Conservation (phyloP, 2,113 vertebrate genomes). For the Tetrao urogallus region DNA sequence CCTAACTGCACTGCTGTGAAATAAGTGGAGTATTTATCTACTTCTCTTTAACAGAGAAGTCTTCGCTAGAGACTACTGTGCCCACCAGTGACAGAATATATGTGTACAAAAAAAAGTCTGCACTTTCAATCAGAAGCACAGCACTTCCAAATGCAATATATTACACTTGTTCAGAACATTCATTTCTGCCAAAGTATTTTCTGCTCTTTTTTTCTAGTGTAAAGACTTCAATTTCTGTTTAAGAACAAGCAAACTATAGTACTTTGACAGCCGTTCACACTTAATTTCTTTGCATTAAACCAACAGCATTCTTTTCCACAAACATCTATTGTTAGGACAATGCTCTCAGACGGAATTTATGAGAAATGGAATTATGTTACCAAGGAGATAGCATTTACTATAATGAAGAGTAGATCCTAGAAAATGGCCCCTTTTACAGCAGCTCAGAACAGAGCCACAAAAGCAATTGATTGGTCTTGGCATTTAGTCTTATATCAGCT, state of each 20-base stretch:
- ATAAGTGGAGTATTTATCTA: slow-evolving; percentile 73
- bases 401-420: slow-evolving; percentile 92
- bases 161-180: slow-evolving; percentile 69
- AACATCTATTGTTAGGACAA: slow-evolving; percentile 87
- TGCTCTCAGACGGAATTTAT: slow-evolving; percentile 87
- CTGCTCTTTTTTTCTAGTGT: slow-evolving; percentile 65
- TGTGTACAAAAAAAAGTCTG: slow-evolving; percentile 37
- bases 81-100: slow-evolving; percentile 61
- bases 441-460: slow-evolving; percentile 89
- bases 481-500: slow-evolving; percentile 94
- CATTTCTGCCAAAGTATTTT: slow-evolving; percentile 72
- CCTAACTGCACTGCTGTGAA: slow-evolving; percentile 75
- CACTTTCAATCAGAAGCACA: slow-evolving; percentile 51
- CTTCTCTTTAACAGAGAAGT: slow-evolving; percentile 62
- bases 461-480: slow-evolving; percentile 98
- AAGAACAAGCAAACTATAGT: slow-evolving; percentile 81
- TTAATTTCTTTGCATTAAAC: slow-evolving; percentile 86
- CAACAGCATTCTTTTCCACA: slow-evolving; percentile 87
- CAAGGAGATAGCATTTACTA: slow-evolving; percentile 94
- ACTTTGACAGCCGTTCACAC: slow-evolving; percentile 83
- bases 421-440: slow-evolving; percentile 90
- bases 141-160: slow-evolving; percentile 65
- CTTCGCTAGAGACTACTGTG: slow-evolving; percentile 44
- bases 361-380: slow-evolving; percentile 94
- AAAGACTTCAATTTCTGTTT: slow-evolving; percentile 82